phyloP scores from a whole-genome alignment of 2,113 vertebrate genomes.

The Thomomys bottae region DNA sequence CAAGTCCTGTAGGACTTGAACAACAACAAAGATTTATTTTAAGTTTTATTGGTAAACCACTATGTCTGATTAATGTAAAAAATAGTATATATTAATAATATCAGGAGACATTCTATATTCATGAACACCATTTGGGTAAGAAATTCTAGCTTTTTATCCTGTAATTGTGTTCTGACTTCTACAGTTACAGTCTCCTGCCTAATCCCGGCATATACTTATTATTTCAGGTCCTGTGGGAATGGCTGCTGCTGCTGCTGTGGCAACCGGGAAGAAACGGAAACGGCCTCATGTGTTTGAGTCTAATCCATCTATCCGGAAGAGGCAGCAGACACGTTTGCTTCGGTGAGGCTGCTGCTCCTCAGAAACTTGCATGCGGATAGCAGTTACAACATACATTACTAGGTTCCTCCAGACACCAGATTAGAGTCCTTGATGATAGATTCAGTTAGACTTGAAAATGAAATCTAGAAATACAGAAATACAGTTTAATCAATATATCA shows the following conservation, averaged over 20 bases:
- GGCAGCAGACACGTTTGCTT: conserved; percentile 97
- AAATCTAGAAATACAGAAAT: conserved; percentile 40
- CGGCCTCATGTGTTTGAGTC: conserved; percentile 98
- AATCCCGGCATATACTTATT: conserved; percentile 40
- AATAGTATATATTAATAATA: not conserved
- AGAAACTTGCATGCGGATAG: not conserved
- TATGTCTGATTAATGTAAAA: not conserved
- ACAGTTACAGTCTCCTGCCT: not conserved
- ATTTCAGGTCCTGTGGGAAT: conserved; percentile 96
- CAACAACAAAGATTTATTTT: not conserved
- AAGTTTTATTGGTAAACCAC: conserved; percentile 35
- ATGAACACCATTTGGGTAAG: not conserved
- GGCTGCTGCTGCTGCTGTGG: conserved; percentile 98
- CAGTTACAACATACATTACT: not conserved
- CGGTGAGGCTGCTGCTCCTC: conserved; percentile 85
- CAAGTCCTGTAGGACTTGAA: no score
- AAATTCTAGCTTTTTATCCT: not conserved
- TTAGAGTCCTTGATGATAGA: not conserved
- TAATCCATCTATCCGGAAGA: conserved; percentile 97
- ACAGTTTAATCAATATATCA: not conserved
- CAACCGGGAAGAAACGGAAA: conserved; percentile 97
- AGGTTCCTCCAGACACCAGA: not conserved
- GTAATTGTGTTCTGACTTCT: not conserved
- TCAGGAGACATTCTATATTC: conserved; percentile 13
- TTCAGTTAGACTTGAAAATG: conserved; percentile 20